Percentiles rank a stretch among this genome's conserved stretches.
phyloP scores from a whole-genome alignment of 2,113 vertebrate species.

The Cromileptes altivelis region DNA sequence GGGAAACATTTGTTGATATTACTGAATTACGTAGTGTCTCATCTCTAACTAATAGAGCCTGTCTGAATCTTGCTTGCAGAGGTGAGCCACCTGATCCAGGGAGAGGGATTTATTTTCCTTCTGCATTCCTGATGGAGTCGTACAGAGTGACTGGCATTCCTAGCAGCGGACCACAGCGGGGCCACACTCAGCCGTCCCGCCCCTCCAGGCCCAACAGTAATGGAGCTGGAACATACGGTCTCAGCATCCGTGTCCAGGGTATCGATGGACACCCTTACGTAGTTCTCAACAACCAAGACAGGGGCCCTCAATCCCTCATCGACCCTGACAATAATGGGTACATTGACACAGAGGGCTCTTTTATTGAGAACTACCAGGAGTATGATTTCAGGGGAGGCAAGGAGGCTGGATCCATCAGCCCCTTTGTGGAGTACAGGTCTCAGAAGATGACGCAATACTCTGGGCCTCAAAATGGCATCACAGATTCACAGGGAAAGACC shows the following conservation, averaged over 20 bases:
- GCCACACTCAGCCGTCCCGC: conserved; percentile 74
- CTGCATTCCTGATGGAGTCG: conserved; percentile 90
- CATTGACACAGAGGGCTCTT: conserved; percentile 75
- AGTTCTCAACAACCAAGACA: conserved; percentile 95
- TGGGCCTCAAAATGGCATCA: conserved; percentile 78
- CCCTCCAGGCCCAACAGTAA: conserved; percentile 77
- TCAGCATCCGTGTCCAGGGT: conserved; percentile 97
- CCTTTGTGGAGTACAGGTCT: conserved; percentile 83
- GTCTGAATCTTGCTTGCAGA: conserved; percentile 77
- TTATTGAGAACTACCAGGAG: conserved; percentile 79
- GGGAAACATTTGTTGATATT: conserved; percentile 43
- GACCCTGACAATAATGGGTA: conserved; percentile 82
- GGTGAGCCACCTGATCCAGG: conserved; percentile 72
- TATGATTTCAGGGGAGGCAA: conserved; percentile 78
- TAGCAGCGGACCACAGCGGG: conserved; percentile 83
- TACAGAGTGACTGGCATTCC: conserved; percentile 87
- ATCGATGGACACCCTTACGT: conserved; percentile 98
- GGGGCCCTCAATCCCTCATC: conserved; percentile 79
- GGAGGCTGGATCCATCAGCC: conserved; percentile 80
- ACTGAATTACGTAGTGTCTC: conserved; percentile 53
- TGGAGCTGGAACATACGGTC: conserved; percentile 90
- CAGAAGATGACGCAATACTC: conserved; percentile 76
- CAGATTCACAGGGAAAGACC: conserved; percentile 71
- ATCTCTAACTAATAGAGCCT: conserved; percentile 61
- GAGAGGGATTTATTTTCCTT: conserved; percentile 79